Evolutionary conservation across 1,140 invertebrate genomes (phyloP), one percentile per base, ranked within the genome.

Genomic region (Megathymus violae): DNA sequence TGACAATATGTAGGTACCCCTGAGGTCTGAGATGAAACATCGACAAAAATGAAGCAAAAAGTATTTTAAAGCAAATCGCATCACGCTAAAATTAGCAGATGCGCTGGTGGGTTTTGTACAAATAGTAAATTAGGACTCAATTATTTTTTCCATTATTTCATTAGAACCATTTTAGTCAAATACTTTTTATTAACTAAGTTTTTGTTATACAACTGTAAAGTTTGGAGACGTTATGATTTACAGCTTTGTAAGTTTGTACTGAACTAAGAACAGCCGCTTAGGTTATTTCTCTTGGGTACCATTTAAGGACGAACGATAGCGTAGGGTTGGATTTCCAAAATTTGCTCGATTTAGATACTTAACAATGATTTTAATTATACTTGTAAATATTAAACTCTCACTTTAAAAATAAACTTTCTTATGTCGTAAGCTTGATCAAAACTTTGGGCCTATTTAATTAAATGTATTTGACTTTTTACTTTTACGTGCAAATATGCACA

Each of bases 341-440:
- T 22, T 19, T 19, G 14, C 22, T 47, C 44, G 44, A 19, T 47
- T 47, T 47, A 22, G 19, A 5, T 25, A 22, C 22, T 47, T 19
- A 47, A 25, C 19, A 27, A 47, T 47, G 25, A 47, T 22, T 47
- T 47, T 47, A 47, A 27, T 47, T 47, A 47, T 19, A 47, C 44
- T 11, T 47, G 44, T 47, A 47, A 47, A 25, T 19, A 47, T 27
- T 50, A 22, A 31, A 31, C 9, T 17, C 47, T 50, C 47, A 17
- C 36, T 50, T 27, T 14, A 34, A 3, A 7, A 4, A 17, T 6
- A n/a, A 36, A 34, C 14, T 50, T 50, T 50, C 27, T 36, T 36
- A 10, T 10, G 2, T 50, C 27, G 22, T 25, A 25, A 47, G 19
- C 44, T 22, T 13, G 44, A 25, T 22, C 44, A 27, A 47, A 47